Conservation (phyloP, 2,113 vertebrate genomes). For the Sterrhoptilus dennistouni region DNA sequence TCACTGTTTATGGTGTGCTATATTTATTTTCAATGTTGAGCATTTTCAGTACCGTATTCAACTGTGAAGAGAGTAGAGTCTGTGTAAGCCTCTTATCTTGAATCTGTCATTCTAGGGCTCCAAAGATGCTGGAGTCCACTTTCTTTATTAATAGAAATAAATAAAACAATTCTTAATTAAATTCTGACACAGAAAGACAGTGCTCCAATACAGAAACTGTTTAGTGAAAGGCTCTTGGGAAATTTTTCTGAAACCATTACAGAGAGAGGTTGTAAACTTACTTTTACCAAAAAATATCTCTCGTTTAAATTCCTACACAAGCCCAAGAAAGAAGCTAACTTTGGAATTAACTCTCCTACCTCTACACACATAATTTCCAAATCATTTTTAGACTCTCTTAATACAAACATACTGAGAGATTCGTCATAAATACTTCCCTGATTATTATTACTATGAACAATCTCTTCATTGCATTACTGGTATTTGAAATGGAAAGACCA, state of each 20-base stretch:
- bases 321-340: background rate
- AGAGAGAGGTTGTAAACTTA: background rate
- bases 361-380: background rate
- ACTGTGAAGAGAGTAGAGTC: background rate
- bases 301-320: background rate
- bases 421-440: slow-evolving; percentile 44
- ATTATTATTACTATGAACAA: slow-evolving; percentile 47
- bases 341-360: background rate
- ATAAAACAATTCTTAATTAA: background rate
- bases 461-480: slow-evolving; percentile 42
- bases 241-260: background rate
- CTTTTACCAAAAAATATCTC: background rate
- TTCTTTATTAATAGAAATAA: background rate
- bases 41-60: background rate
- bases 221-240: background rate
- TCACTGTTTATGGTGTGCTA: background rate
- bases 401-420: slow-evolving; percentile 32
- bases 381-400: background rate
- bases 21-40: background rate
- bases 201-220: background rate
- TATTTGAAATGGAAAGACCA: slow-evolving; percentile 62
- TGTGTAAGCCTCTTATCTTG: background rate
- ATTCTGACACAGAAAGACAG: background rate
- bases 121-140: background rate
- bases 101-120: background rate